phyloP scores from a whole-genome alignment of 1,140 invertebrate genomes.

The Magallana gigas region DNA sequence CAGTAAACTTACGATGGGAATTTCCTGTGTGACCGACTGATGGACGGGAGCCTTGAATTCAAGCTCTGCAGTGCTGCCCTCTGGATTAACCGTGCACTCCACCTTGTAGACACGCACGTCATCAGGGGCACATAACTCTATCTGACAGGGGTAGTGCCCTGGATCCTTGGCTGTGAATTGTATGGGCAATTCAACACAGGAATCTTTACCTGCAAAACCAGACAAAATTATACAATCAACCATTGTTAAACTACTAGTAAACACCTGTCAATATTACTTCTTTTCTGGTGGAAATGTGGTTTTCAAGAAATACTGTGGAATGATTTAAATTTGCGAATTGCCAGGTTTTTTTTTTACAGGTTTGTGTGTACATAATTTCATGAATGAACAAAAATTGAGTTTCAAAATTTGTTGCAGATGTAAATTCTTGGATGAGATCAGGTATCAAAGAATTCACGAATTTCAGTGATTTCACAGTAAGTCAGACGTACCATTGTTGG shows the following conservation, averaged over 20 bases:
- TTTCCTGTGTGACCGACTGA: constrained; percentile 76
- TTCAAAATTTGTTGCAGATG: too few species aligned
- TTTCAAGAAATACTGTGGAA: too few species aligned
- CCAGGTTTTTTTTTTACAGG: too few species aligned
- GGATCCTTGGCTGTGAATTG: constrained; percentile 71
- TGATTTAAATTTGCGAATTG: too few species aligned
- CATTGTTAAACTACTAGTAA: too few species aligned
- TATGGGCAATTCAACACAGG: constrained; percentile 72
- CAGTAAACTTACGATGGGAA: constrained; percentile 75
- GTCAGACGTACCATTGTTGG: constrained; percentile 57
- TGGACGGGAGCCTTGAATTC: constrained; percentile 76
- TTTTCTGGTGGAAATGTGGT: too few species aligned
- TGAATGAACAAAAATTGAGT: too few species aligned
- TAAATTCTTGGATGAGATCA: too few species aligned
- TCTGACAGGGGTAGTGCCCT: constrained; percentile 75
- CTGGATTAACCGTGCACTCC: constrained; percentile 77
- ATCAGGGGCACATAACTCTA: constrained; percentile 71
- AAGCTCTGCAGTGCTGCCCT: constrained; percentile 76
- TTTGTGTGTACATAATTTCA: too few species aligned
- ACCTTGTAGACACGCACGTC: constrained; percentile 77
- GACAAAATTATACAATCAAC: too few species aligned
- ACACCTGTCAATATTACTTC: too few species aligned
- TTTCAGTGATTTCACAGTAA: neutral
- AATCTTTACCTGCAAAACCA: constrained; percentile 38
- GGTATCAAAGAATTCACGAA: too few species aligned